These are phyloP conservation scores for Lepidurus arcticus DNA, from an alignment of 1,140 invertebrate genomes.

Conservation along the genomic window DNA sequence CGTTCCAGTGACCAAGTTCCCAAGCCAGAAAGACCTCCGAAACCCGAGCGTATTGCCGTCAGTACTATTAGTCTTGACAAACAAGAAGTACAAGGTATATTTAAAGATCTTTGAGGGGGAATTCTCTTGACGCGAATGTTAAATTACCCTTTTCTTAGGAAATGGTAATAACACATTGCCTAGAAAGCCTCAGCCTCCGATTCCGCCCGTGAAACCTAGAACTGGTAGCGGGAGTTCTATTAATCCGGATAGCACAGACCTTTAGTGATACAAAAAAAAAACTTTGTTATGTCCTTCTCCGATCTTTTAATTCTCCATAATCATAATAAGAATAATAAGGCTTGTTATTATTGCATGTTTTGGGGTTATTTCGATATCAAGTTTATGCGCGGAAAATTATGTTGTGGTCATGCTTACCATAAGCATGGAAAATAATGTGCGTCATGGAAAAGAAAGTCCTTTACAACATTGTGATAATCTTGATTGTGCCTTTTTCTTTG, in stretches of 20 bases:
- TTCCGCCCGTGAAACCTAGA: conserved; percentile 29
- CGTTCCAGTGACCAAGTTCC: not conserved
- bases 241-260: conserved; percentile 11
- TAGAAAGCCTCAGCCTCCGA: conserved; percentile 26
- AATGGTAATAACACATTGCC: not conserved
- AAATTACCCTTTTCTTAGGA: not conserved
- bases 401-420: not conserved
- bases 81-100: not conserved
- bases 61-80: not conserved
- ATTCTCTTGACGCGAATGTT: not conserved
- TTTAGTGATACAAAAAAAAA: not conserved
- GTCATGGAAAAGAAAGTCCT: conserved; percentile 1
- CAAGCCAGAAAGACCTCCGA: conserved; percentile 33
- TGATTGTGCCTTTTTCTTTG: conserved; percentile 8
- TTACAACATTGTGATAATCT: conserved; percentile 14
- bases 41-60: conserved; percentile 26
- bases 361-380: not conserved
- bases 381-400: not conserved
- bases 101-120: not conserved
- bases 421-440: not conserved
- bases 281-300: not conserved
- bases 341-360: not conserved
- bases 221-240: not conserved
- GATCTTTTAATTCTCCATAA: not conserved
- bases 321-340: not conserved